Percentiles rank a stretch among this genome's conserved stretches.
phyloP scores from a whole-genome alignment of 1,140 invertebrate species.

The Colletes latitarsis region DNA sequence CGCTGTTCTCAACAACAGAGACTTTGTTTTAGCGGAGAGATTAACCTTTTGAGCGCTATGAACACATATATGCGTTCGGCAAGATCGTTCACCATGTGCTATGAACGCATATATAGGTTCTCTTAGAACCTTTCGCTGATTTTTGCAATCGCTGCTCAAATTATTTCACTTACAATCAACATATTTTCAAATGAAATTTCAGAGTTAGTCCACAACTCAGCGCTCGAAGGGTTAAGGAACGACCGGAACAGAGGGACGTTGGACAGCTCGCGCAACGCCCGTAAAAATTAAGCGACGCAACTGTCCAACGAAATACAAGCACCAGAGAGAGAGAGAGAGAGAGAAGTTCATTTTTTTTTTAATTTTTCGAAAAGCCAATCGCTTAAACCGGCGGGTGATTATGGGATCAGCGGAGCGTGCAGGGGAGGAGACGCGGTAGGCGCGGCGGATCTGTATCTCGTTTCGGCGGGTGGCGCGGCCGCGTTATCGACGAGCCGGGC shows the following conservation, averaged over 20 bases:
- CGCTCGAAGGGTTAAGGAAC: neutral
- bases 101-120: no score
- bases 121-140: no score
- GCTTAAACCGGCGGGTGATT: slow-evolving; percentile 41
- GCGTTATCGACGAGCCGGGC: slow-evolving; percentile 48
- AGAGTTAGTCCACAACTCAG: no score
- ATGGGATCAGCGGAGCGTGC: slow-evolving; percentile 36
- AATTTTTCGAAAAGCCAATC: slow-evolving; percentile 43
- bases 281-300: neutral
- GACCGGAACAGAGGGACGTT: no score
- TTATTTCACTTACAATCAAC: no score
- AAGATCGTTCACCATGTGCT: no score
- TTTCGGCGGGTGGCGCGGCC: slow-evolving; percentile 35
- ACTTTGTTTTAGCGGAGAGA: no score
- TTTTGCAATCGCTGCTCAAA: no score
- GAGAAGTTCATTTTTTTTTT: slow-evolving; percentile 24
- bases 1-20: no score
- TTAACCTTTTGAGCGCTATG: no score
- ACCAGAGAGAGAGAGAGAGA: neutral
- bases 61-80: no score
- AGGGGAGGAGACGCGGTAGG: neutral
- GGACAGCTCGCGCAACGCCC: neutral
- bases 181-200: no score
- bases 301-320: neutral
- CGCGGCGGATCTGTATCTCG: slow-evolving; percentile 34